Base-by-base conservation (phyloP, 2,888 invertebrate species). In the Hydraecia micacea region DNA sequence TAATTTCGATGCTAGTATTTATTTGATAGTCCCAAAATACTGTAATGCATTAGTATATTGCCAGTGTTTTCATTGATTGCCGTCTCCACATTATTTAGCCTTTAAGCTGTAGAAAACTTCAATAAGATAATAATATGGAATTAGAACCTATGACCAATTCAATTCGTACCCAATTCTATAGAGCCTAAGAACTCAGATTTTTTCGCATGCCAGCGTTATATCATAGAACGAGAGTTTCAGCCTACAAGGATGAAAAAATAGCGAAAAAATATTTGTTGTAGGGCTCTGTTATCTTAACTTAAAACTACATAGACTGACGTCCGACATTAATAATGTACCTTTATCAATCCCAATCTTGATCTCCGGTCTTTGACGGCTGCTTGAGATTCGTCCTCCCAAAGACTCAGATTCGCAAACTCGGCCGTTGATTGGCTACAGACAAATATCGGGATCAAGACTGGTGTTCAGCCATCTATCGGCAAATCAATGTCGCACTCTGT, bases 251-350 rank as follows among this genome's bases (percentile, higher is more conserved):
- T 5, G 52, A 52, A 58, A 21, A 46, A 80, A 6, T n/a, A 2
- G 6, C 18, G 3, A 46, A 36, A 21, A 42, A 46, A 52, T 36
- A 58, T 52, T 79, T 80, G 69, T 79, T 36, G 28, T 36, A 80
- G 18, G 62, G 62, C 72, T 85, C 85, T 62, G 81, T 67, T 58
- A 73, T 28, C 18, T 60, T 46, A 62, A 49, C n/a, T 65, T 32
- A 79, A 18, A 28, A 42, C 18, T 62, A 68, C 11, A 62, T 18
- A 66, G 1, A 39, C 36, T 39, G 58, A 39, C 36, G 11, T 11
- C 55, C n/a, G 58, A 58, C n/a, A 70, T 36, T 18, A 70, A 69
- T 55, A 70, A n/a, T 58, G 55, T 39, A 39, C 52, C 69, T 52
- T 52, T 5, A 52, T 69, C 25, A 52, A 18, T 36, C 15, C 32